phyloP scores from a whole-genome alignment of 2,797 vertebrate genomes.

The Anabacerthia variegaticeps region DNA sequence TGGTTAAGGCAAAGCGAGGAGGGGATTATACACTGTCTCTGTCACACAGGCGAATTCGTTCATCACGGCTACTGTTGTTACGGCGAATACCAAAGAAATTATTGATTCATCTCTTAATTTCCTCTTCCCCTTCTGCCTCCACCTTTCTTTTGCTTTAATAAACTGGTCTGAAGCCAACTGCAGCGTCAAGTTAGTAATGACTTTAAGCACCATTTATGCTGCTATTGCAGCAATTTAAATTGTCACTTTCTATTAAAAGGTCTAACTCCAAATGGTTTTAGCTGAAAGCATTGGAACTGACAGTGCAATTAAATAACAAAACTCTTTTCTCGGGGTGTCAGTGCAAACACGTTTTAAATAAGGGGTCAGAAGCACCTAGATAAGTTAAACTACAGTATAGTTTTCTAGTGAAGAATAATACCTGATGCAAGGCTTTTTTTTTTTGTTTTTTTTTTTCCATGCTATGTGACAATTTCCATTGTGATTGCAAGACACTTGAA shows the following conservation, averaged over 20 bases:
- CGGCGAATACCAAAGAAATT: slow-evolving; percentile 67
- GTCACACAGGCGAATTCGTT: slow-evolving; percentile 37
- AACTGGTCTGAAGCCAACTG: slow-evolving; percentile 78
- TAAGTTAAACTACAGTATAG: slow-evolving; percentile 84
- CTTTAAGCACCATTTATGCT: slow-evolving; percentile 77
- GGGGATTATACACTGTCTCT: background rate
- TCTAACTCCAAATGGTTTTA: slow-evolving; percentile 77
- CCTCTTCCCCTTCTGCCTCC: slow-evolving; percentile 55
- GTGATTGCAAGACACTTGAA: slow-evolving; percentile 57
- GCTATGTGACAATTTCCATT: slow-evolving; percentile 68
- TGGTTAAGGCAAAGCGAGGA: background rate
- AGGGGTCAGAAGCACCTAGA: slow-evolving; percentile 74
- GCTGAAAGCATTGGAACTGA: slow-evolving; percentile 74
- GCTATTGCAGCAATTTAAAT: slow-evolving; percentile 78
- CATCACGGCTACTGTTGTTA: slow-evolving; percentile 61
- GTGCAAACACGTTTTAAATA: slow-evolving; percentile 78
- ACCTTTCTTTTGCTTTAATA: slow-evolving; percentile 75
- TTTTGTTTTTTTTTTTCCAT: background rate
- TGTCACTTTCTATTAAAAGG: slow-evolving; percentile 84
- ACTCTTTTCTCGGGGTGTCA: slow-evolving; percentile 78
- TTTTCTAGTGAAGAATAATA: slow-evolving; percentile 79
- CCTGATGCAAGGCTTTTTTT: slow-evolving; percentile 52
- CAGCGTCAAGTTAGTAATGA: slow-evolving; percentile 74
- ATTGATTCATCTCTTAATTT: slow-evolving; percentile 71
- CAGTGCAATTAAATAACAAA: slow-evolving; percentile 79